Conservation (phyloP, 2,113 vertebrate genomes). For the Glaucidium brasilianum region DNA sequence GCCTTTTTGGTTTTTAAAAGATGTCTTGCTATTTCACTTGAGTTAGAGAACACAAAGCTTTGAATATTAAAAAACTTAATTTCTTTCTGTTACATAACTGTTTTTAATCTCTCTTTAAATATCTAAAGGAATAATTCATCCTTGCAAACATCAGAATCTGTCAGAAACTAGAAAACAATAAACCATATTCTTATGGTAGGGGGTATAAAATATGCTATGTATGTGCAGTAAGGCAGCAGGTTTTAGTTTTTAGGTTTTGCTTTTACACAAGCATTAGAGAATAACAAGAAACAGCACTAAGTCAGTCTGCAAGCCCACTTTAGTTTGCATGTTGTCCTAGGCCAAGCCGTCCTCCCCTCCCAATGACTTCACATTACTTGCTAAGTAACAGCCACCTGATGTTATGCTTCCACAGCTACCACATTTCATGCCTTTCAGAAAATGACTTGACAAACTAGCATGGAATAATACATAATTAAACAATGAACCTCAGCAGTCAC, state of each 20-base stretch:
- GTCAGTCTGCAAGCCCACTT: background rate
- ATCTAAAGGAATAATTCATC: conserved; percentile 55
- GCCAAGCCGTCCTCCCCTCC: background rate
- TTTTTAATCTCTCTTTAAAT: conserved; percentile 43
- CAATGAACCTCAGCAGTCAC: background rate
- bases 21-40: conserved; percentile 19
- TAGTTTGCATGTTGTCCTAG: background rate
- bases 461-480: background rate
- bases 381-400: background rate
- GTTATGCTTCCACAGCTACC: background rate
- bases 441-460: background rate
- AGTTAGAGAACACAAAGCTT: conserved; percentile 49
- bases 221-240: background rate
- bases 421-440: background rate
- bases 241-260: background rate
- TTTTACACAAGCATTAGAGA: background rate
- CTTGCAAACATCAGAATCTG: conserved; percentile 18
- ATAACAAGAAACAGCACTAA: background rate
- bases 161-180: background rate
- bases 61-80: conserved; percentile 33
- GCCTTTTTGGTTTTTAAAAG: background rate
- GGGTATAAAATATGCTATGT: background rate
- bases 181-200: background rate
- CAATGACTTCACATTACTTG: background rate
- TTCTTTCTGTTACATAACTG: conserved; percentile 29